These are phyloP conservation scores for Brachionus angularis DNA, from an alignment of 1,140 invertebrate species.

Conservation along the genomic window DNA sequence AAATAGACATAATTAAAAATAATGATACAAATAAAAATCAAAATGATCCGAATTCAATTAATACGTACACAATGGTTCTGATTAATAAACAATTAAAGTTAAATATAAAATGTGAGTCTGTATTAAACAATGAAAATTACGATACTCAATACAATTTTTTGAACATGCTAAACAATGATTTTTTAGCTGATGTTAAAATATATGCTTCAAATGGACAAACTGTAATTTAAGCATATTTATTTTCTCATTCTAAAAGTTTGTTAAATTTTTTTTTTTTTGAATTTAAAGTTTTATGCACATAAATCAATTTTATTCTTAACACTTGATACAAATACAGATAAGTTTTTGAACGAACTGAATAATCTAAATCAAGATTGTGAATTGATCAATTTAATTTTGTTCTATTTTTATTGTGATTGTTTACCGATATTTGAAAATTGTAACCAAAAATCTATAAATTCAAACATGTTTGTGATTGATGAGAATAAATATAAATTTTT, in stretches of 20 bases:
- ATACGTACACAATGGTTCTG: too few species aligned
- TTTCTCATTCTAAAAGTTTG: background rate
- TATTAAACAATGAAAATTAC: background rate
- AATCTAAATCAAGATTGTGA: background rate
- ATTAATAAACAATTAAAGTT: background rate
- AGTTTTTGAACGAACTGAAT: conserved; percentile 14
- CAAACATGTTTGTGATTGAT: background rate
- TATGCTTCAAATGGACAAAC: background rate
- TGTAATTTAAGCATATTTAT: background rate
- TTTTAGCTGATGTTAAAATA: conserved; percentile 17
- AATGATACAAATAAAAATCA: too few species aligned
- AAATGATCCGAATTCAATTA: too few species aligned
- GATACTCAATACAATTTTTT: conserved; percentile 13
- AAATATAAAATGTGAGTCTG: background rate
- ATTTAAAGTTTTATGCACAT: conserved; percentile 26
- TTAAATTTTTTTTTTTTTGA: background rate
- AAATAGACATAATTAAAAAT: too few species aligned
- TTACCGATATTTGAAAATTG: too few species aligned
- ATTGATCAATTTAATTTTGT: background rate
- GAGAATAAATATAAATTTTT: background rate
- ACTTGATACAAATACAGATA: conserved; percentile 1
- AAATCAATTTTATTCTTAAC: conserved; percentile 18
- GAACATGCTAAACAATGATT: conserved; percentile 19
- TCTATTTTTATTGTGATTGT: conserved; percentile 17
- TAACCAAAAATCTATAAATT: background rate